phyloP scores from a whole-genome alignment of 1,140 invertebrate genomes.

The Scaptodrosophila lebanonensis region DNA sequence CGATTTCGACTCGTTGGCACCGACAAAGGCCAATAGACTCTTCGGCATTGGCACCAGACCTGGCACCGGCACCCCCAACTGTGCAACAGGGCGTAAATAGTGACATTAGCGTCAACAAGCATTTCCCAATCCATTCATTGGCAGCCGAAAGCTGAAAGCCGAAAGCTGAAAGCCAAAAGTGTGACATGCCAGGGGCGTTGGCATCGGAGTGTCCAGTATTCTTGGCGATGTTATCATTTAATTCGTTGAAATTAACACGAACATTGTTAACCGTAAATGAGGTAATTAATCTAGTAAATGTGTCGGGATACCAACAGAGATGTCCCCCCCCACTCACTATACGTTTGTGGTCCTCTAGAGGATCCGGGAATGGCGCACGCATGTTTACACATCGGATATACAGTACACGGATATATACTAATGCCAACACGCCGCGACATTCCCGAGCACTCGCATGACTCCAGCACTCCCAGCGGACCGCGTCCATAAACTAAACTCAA shows the following conservation, averaged over 20 bases:
- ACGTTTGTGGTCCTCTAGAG: slow-evolving; percentile 67
- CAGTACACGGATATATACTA: too few relatives aligned
- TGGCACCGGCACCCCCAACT: slow-evolving; percentile 10
- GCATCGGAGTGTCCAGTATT: slow-evolving; percentile 6
- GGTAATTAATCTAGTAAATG: slow-evolving; percentile 76
- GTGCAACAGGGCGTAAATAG: slow-evolving; percentile 52
- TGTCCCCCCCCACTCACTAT: slow-evolving; percentile 12
- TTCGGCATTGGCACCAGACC: neutral
- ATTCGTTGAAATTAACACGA: slow-evolving; percentile 77
- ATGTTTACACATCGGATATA: too few relatives aligned
- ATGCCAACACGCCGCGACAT: too few relatives aligned
- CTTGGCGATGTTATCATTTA: slow-evolving; percentile 70
- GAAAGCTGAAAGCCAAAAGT: slow-evolving; percentile 31
- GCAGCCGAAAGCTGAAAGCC: too few relatives aligned
- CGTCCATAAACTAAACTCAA: slow-evolving; percentile 25
- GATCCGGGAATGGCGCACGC: slow-evolving; percentile 38
- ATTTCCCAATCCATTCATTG: slow-evolving; percentile 49
- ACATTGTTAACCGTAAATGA: slow-evolving; percentile 76
- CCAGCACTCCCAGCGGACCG: slow-evolving; percentile 13
- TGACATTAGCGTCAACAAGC: slow-evolving; percentile 66
- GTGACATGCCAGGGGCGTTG: slow-evolving; percentile 25
- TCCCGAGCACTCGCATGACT: too few relatives aligned
- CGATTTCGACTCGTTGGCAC: neutral
- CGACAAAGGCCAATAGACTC: too few relatives aligned
- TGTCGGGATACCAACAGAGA: slow-evolving; percentile 33